phyloP scores from a whole-genome alignment of 2,113 vertebrate genomes.

The Theristicus caerulescens region DNA sequence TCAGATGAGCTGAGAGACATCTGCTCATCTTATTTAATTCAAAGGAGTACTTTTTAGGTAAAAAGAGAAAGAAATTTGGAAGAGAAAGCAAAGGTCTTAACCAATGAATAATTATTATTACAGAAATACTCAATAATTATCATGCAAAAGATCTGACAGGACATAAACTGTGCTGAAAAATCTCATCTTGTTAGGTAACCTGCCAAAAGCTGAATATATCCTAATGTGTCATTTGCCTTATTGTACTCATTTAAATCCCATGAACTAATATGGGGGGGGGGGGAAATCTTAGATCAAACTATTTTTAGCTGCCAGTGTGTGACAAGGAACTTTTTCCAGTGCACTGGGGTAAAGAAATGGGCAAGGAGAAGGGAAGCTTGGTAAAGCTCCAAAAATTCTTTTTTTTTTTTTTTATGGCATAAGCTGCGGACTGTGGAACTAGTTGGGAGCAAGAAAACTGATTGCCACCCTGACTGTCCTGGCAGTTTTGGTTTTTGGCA shows the following conservation, averaged over 20 bases:
- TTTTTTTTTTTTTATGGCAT: neutral
- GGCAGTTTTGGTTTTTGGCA: neutral
- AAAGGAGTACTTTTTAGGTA: neutral
- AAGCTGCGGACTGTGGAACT: neutral
- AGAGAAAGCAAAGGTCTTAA: neutral
- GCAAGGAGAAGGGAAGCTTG: neutral
- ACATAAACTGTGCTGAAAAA: slow-evolving; percentile 9
- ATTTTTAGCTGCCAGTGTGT: neutral
- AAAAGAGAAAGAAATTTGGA: neutral
- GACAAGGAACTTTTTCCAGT: neutral
- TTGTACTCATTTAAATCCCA: neutral
- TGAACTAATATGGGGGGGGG: rapidly evolving
- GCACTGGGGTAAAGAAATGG: neutral
- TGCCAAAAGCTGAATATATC: neutral
- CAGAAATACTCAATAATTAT: neutral
- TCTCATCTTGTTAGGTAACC: neutral
- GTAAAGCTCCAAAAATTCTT: neutral
- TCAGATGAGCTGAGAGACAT: neutral
- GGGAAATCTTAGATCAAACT: neutral
- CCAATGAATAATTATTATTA: neutral
- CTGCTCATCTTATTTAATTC: neutral
- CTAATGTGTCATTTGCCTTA: neutral
- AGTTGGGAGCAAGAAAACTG: neutral
- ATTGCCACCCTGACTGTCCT: neutral
- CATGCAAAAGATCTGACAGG: neutral